These are phyloP conservation scores for Sinocyclocheilus anophthalmus DNA, from an alignment of 2,113 vertebrate species.

Conservation along the genomic window DNA sequence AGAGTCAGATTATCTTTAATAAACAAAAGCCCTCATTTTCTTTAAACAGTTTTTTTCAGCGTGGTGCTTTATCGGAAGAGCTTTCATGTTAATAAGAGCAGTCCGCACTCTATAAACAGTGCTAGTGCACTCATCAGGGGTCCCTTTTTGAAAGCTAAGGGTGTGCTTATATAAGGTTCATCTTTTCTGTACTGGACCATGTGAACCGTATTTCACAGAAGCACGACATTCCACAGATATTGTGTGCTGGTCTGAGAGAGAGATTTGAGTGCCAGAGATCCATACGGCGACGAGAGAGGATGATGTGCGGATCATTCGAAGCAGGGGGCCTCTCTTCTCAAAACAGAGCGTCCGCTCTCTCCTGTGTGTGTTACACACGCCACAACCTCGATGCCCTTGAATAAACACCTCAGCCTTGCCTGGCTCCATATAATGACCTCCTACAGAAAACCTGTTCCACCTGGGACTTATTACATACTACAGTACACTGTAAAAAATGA, in stretches of 20 bases:
- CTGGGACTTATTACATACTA: not conserved
- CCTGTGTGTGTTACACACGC: not conserved
- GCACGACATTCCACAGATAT: constrained; percentile 58
- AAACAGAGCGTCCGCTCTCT: constrained; percentile 51
- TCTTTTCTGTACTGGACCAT: constrained; percentile 62
- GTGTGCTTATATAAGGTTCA: constrained; percentile 65
- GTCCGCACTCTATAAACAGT: not conserved
- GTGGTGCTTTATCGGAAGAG: not conserved
- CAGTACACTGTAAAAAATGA: not conserved
- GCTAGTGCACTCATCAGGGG: constrained; percentile 13
- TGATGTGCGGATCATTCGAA: constrained; percentile 46
- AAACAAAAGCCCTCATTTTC: constrained; percentile 3
- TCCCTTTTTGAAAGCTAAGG: constrained; percentile 51
- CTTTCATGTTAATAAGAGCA: not conserved
- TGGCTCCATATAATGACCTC: not conserved
- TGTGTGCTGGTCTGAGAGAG: constrained; percentile 58
- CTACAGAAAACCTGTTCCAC: not conserved
- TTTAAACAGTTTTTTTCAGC: not conserved
- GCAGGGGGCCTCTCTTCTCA: constrained; percentile 58
- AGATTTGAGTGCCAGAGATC: constrained; percentile 44
- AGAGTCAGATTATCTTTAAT: constrained; percentile 17
- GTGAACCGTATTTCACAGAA: constrained; percentile 56
- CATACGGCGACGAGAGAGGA: constrained; percentile 38
- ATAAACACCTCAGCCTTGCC: not conserved
- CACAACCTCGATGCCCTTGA: not conserved